Evolutionary conservation across 1,140 invertebrate genomes (phyloP).

Genomic region (Eriosoma lanigerum): DNA sequence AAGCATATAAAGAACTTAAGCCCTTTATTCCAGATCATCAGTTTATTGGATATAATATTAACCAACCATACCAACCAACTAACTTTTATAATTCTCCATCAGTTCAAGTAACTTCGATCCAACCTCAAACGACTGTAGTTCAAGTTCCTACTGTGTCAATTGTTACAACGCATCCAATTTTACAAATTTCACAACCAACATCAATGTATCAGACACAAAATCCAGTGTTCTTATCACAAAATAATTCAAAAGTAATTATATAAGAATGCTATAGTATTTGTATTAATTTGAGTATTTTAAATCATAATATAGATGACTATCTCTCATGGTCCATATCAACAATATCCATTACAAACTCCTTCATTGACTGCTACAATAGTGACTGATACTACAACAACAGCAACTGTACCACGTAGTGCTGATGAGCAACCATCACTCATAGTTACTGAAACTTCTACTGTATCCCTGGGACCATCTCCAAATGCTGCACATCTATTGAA

Average conservation of each 20-base stretch:
- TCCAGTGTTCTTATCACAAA: conserved; percentile 28
- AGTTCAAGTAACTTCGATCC: conserved; percentile 45
- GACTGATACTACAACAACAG: conserved; percentile 46
- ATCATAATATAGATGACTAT: conserved; percentile 20
- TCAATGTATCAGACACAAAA: conserved; percentile 45
- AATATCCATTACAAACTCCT: conserved; percentile 41
- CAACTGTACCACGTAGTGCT: conserved; percentile 42
- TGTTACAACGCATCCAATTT: conserved; percentile 46
- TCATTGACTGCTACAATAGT: conserved; percentile 46
- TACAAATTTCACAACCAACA: conserved; percentile 45
- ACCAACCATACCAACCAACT: conserved; percentile 33
- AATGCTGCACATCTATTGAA: conserved; percentile 31
- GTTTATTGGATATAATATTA: conserved; percentile 42
- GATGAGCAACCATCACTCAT: conserved; percentile 46
- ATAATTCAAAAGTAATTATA: conserved; percentile 38
- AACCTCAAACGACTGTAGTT: conserved; percentile 42
- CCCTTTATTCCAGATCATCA: conserved; percentile 38
- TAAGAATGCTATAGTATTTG: not conserved
- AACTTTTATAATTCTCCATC: conserved; percentile 37
- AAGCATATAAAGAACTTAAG: conserved; percentile 20
- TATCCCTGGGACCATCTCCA: conserved; percentile 40
- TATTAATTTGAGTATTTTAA: not conserved
- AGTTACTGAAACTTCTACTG: conserved; percentile 45
- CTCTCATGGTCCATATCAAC: conserved; percentile 25
- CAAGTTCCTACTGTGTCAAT: conserved; percentile 51